phyloP scores from a whole-genome alignment of 1,140 invertebrate genomes.

The Drosophila carrolli region DNA sequence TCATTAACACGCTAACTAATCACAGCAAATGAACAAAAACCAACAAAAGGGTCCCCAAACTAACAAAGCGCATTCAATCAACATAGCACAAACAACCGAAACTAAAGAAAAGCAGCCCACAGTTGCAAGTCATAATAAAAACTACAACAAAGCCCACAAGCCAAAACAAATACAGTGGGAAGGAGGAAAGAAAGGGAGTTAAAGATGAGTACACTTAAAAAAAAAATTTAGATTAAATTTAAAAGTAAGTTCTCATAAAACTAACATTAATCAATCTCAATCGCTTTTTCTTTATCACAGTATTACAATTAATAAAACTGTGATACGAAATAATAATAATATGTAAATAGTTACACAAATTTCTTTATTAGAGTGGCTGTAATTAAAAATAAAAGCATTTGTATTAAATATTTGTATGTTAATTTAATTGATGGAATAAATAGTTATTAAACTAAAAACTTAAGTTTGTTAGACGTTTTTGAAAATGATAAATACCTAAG shows the following conservation, averaged over 20 bases:
- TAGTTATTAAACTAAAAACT: too few relatives aligned
- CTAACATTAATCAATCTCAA: background rate
- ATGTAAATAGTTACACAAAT: too few relatives aligned
- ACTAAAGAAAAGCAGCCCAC: conserved; percentile 25
- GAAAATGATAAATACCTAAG: too few relatives aligned
- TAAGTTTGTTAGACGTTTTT: too few relatives aligned
- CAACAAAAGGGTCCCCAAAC: conserved; percentile 45
- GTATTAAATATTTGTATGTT: too few relatives aligned
- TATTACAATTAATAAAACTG: too few relatives aligned
- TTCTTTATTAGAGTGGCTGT: too few relatives aligned
- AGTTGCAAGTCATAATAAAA: conserved; percentile 82
- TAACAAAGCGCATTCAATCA: conserved; percentile 77
- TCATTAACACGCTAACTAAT: conserved; percentile 46
- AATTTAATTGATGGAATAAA: too few relatives aligned
- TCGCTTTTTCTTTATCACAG: too few relatives aligned
- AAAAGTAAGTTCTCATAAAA: background rate
- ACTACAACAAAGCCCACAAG: conserved; percentile 64
- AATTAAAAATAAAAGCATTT: too few relatives aligned
- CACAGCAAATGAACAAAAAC: conserved; percentile 53
- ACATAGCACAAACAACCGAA: conserved; percentile 59
- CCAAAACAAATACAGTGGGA: conserved; percentile 56
- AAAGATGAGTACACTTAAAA: conserved; percentile 19
- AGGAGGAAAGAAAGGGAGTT: background rate
- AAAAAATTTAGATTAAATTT: background rate
- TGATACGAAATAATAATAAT: too few relatives aligned